Base-by-base conservation (phyloP, 2,888 invertebrate genomes). In the Pyrocoelia pectoralis region DNA sequence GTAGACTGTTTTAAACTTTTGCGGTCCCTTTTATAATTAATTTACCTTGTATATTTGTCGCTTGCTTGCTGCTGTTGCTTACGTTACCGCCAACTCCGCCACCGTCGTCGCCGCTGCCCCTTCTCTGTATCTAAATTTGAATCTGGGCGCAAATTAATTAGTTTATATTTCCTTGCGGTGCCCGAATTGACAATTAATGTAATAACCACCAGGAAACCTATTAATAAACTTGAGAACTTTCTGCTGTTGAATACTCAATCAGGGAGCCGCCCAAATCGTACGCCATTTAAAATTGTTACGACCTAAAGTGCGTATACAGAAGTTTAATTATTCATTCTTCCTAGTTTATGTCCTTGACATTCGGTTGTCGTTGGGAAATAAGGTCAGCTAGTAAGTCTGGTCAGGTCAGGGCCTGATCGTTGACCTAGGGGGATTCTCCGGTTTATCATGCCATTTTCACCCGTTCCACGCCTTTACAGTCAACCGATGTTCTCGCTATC, bases 341-440 rank as follows among this genome's bases (percentile, higher is more conserved):
- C 59, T 61, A 46, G 61, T 57, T 65, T 55, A 50, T 59, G 70
- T 65, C 70, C 70, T 70, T 69, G 70, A 70, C 70, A 70, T 66
- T 66, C 66, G 65, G 64, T 60, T 58, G 59, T 66, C 61, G 63
- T 56, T 56, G 55, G 68, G 62, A 61, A 70, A 70, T 73, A 77
- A 77, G 79, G 79, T 78, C 77, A 79, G 74, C 76, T 73, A 76
- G 76, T 74, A 76, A 76, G 76, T 74, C 73, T 75, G 75, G 74
- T 75, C 77, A 75, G 75, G 75, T 76, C 77, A 74, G 70, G 73
- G 79, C 77, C 74, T 79, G 79, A 79, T 79, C 80, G 77, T 79
- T 80, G 80, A 80, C 80, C 80, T 80, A 74, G 74, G 76, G 76
- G 76, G 76, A 78, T 77, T 75, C 76, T 76, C 75, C 69, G 71